Evolutionary conservation across 2,113 vertebrate genomes (phyloP), one percentile per base, ranked within the genome.

Genomic region (Amazona guildingii): DNA sequence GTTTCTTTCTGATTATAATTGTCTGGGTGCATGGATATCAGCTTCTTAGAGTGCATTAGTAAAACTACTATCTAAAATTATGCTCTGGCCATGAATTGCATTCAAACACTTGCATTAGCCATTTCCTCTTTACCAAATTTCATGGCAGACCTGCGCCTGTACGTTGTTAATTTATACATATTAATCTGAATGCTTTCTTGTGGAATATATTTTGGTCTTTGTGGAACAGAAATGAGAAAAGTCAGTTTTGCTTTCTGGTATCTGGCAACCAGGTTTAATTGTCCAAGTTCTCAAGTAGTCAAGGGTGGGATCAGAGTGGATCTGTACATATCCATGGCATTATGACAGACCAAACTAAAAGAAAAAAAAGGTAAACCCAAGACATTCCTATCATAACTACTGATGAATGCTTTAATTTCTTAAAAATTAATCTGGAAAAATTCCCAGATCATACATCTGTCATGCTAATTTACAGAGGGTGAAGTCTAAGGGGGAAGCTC

Each of bases 391-490:
- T 37, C 52, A 64, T 94, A 96, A 77, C 62, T 73, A 88, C 41
- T 54, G 57, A 69, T 84, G 82, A 94, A 78, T 84, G 69, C 27
- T 97, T 92, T 95, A 94, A 96, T 97, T 95, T 97, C 95, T 96
- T 96, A 91, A 97, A 95, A 96, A 93, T 83, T 96, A 92, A 75
- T 95, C 95, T 96, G 97, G 97, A 97, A 94, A 93, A 93, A 67
- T 96, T 97, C 95, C 96, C 93, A 97, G 95, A 97, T 88, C 79
- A 92, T 97, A 94, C 96, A 97, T 97, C 97, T 97, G 97, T 96
- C 94, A 95, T 72, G 92, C 31, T 96, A 97, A 96, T 94, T 97
- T 96, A 93, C 96, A 96, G 94, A 95, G 94, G 90, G 91, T 89
- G 89, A 91, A 91, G 64, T 85, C 87, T 93, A 90, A 91, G 37